Evolutionary conservation across 2,113 vertebrate species (phyloP).

Genomic region (Limanda limanda): DNA sequence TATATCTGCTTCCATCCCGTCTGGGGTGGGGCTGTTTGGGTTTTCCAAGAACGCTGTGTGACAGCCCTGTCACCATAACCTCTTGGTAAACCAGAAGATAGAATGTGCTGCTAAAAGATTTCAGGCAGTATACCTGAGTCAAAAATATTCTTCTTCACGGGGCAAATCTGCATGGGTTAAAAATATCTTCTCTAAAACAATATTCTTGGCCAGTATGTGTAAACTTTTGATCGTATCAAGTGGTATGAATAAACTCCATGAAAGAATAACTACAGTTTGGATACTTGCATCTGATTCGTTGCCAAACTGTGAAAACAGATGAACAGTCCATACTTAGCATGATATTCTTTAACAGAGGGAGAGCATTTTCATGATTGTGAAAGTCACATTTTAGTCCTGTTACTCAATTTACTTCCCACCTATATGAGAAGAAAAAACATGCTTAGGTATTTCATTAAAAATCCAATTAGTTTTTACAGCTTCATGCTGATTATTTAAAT

Average conservation of each 20-base stretch:
- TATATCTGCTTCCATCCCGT: constrained; percentile 41
- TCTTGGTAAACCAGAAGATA: constrained; percentile 25
- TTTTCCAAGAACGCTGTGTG: constrained; percentile 34
- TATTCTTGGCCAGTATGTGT: background rate
- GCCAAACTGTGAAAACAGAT: background rate
- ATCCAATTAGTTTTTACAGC: constrained; percentile 23
- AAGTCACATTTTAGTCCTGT: background rate
- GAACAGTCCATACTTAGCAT: background rate
- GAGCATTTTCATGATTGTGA: background rate
- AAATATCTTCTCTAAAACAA: constrained; percentile 22
- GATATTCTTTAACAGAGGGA: background rate
- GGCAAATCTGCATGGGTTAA: constrained; percentile 29
- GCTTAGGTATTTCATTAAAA: constrained; percentile 24
- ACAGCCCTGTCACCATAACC: constrained; percentile 7
- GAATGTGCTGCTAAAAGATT: constrained; percentile 52
- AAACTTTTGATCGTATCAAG: constrained; percentile 23
- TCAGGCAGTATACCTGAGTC: constrained; percentile 36
- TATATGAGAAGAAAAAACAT: constrained; percentile 16
- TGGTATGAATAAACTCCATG: background rate
- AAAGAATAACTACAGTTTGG: constrained; percentile 15
- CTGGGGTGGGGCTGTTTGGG: constrained; percentile 23
- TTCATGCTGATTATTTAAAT: constrained; percentile 25
- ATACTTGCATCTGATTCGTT: background rate
- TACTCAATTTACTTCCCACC: background rate
- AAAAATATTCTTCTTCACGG: constrained; percentile 26